Evolutionary conservation across 2,888 invertebrate genomes (phyloP), one percentile per base, ranked within the genome.

Genomic region (Troides oblongomaculatus): DNA sequence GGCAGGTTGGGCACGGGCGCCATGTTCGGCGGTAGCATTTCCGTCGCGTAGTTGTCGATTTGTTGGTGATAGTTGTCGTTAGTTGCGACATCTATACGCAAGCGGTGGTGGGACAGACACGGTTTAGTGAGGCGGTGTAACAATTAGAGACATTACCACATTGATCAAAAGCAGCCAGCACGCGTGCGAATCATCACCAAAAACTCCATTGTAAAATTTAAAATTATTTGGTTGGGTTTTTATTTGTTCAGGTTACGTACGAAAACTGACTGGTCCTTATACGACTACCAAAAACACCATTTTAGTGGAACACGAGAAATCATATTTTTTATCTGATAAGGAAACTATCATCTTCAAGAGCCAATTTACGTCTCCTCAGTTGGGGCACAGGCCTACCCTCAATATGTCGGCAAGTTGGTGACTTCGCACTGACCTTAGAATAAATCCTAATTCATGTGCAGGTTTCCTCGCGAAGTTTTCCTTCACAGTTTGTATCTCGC

Each of bases 31-130:
- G 87, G 81, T 43, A 92, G 79, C 92, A 93, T 92, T 79, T 93
- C 92, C 0, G 87, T 86, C 0, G 89, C 90, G 82, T 93, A 93
- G 76, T 80, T 90, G 75, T 93, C 92, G 73, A 93, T 86, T 85
- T 93, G 93, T 71, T 92, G 92, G 62, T 92, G 90, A 73, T 92
- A 93, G 79, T 90, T 91, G 78, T 91, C 90, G 77, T 86, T 81
- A 68, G 88, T 81, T 63, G 89, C 79, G 71, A 87, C 81, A 69
- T 91, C 92, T 92, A 77, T 71, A 66, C 64, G 62, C 46, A 39
- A 62, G 56, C 57, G 65, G 67, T 59, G 69, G 63, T 74, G 69
- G 69, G 70, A 81, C 75, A 82, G 68, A 72, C 67, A 73, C 46
- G 63, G 62, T 83, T 82, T 85, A 84, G 82, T 80, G 75, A 81